Percentiles rank a stretch among this genome's conserved stretches.
Conservation (phyloP, 2,888 invertebrate species). For the Nephrotoma guestfalica region DNA sequence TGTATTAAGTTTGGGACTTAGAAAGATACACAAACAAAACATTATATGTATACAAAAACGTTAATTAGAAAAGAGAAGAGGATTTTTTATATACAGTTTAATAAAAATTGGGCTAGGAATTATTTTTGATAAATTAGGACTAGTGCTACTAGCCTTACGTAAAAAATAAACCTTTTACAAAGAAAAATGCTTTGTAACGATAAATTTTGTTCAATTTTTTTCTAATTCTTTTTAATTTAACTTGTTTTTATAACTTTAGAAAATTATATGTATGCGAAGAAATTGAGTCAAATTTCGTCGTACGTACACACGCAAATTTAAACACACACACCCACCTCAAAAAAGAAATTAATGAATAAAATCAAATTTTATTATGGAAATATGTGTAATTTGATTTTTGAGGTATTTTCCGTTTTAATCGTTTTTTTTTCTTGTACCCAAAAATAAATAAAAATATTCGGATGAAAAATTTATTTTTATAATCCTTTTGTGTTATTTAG, state of each 20-base stretch:
- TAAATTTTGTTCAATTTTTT: background rate
- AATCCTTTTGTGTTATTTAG: background rate
- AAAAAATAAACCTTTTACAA: background rate
- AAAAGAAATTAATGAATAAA: background rate
- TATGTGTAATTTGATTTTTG: background rate
- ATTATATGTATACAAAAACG: background rate
- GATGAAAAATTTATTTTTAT: background rate
- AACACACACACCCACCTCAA: background rate
- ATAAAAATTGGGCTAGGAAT: background rate
- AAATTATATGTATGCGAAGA: background rate
- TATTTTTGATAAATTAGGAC: background rate
- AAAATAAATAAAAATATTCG: background rate
- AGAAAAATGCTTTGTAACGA: background rate
- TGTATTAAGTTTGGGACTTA: conserved; percentile 4
- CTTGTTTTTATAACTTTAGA: background rate
- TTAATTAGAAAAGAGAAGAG: conserved; percentile 30
- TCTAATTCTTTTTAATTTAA: background rate
- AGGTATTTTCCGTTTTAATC: background rate
- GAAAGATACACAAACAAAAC: conserved; percentile 14
- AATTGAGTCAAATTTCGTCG: background rate
- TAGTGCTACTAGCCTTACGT: background rate
- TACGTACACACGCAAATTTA: background rate
- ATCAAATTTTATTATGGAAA: background rate
- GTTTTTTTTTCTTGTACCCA: background rate
- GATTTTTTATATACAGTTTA: conserved; percentile 15